Base-by-base conservation (phyloP, 30 jellyfish, hydroid and myxozoan species). In the Aurelia coerulea region DNA sequence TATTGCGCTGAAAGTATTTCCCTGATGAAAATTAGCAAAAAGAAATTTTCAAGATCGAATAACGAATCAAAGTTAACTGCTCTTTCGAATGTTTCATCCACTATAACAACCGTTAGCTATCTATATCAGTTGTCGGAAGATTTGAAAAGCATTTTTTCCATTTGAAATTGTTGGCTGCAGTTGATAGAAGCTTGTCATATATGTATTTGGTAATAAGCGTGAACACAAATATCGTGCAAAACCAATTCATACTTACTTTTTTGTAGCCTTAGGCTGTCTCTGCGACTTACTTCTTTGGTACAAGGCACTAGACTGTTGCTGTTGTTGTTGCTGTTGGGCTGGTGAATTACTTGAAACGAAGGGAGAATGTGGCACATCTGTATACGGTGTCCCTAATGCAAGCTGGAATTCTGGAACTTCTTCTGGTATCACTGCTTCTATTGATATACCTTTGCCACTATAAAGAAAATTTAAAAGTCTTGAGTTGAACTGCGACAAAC, bases 191-290 rank as follows among this genome's bases (percentile, higher is more conserved):
- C 56, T 9, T 46, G 13, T 46, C 56, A 46, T 2, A 46, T 2
- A 0, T 46, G 56, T 1, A 46, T 46, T 46, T 46, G 56, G 8
- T 46, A 46, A 46, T 46, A 0, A 46, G 8, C 56, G 2, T 7
- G 1, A 0, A 7, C 56, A 46, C 13, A 46, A 46, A 46, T 6
- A 46, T 7, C 2, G 56, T 46, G 56, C 15, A 13, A 8, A 46
- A 9, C 2, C 13, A 2, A 9, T 0, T 46, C 12, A 18, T 17
- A 5, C 91, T 50, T 85, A 93, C 98, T 88, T 93, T 69, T 93
- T 96, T 18, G 98, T 93, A 7, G 95, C 97, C 50, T 93, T 93
- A 34, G 98, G 89, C 39, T 81, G 95, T 46, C 98, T 65, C 78
- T 93, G 98, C 5, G 98, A 88, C 60, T 79, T 88, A 66, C 91